Evolutionary conservation across 2,797 vertebrate genomes (phyloP).

Genomic region (Anguilla megastoma): DNA sequence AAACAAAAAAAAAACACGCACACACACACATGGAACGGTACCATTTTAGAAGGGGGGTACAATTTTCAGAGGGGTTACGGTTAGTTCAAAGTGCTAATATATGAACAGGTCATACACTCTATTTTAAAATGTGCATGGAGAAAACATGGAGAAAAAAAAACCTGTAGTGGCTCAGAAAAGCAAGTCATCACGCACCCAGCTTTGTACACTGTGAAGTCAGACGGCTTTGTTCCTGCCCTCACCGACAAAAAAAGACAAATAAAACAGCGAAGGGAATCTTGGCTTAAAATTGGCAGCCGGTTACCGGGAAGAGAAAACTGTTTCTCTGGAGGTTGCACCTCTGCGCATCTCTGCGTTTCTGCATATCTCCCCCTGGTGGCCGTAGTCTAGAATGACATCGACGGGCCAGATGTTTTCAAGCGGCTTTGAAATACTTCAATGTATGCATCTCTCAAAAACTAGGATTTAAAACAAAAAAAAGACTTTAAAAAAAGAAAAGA

Average conservation of each 20-base stretch:
- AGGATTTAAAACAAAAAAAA: constrained; percentile 42
- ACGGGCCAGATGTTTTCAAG: constrained; percentile 37
- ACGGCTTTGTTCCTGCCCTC: constrained; percentile 37
- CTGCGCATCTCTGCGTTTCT: constrained; percentile 56
- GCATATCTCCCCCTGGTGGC: constrained; percentile 62
- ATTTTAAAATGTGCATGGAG: constrained; percentile 35
- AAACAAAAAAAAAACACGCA: background rate
- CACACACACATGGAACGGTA: background rate
- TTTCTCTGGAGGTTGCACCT: constrained; percentile 33
- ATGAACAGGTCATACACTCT: constrained; percentile 40
- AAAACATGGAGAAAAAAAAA: constrained; percentile 38
- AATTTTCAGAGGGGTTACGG: constrained; percentile 43
- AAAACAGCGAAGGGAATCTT: constrained; percentile 39
- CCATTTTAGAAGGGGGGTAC: constrained; percentile 39
- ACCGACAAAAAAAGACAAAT: constrained; percentile 14
- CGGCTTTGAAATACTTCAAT: constrained; percentile 43
- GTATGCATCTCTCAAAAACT: constrained; percentile 29
- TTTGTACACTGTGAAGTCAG: constrained; percentile 38
- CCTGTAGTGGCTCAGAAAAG: constrained; percentile 50
- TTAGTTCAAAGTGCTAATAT: constrained; percentile 54
- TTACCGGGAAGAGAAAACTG: constrained; percentile 33
- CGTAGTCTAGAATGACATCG: constrained; percentile 48
- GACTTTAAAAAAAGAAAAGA: constrained; percentile 55
- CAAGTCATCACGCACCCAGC: constrained; percentile 39
- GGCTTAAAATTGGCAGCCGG: constrained; percentile 6